A percentile compares a stretch with the other conserved stretches of the same genome.
These are phyloP conservation scores for Myathropa florea DNA, from an alignment of 2,888 invertebrate species.

Conservation along the genomic window DNA sequence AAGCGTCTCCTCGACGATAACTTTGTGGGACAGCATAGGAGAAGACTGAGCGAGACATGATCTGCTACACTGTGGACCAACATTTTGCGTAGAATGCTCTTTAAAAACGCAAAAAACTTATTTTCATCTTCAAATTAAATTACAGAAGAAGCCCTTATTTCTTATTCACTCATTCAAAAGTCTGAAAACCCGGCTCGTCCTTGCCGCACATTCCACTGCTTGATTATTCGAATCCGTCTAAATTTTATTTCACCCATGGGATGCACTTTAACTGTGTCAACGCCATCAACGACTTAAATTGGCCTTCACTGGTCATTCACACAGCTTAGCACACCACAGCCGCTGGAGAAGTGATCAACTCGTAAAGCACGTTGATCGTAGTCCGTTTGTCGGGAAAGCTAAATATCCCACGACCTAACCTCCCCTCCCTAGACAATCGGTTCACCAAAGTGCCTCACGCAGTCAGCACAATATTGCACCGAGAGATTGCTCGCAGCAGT, in stretches of 20 bases:
- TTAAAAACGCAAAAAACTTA: too few species aligned
- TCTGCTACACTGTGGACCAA: too few species aligned
- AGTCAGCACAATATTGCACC: not conserved
- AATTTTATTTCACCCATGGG: not conserved
- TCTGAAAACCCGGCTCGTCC: not conserved
- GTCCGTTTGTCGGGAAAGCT: not conserved
- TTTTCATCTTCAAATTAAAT: too few species aligned
- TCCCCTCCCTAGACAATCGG: not conserved
- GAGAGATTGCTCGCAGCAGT: not conserved
- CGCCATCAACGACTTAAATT: not conserved
- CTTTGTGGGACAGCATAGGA: too few species aligned
- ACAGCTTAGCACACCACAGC: not conserved
- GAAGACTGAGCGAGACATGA: too few species aligned
- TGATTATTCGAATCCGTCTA: not conserved
- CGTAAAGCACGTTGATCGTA: not conserved
- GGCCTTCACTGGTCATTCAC: not conserved
- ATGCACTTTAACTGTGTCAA: not conserved
- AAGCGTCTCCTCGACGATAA: too few species aligned
- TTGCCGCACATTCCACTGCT: not conserved
- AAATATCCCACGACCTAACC: not conserved
- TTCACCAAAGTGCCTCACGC: not conserved
- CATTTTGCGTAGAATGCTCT: too few species aligned
- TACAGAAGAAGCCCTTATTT: too few species aligned
- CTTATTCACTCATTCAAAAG: too few species aligned
- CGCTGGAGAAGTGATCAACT: not conserved